Conservation (phyloP, 2,113 vertebrate genomes). For the Hippocampus abdominalis region DNA sequence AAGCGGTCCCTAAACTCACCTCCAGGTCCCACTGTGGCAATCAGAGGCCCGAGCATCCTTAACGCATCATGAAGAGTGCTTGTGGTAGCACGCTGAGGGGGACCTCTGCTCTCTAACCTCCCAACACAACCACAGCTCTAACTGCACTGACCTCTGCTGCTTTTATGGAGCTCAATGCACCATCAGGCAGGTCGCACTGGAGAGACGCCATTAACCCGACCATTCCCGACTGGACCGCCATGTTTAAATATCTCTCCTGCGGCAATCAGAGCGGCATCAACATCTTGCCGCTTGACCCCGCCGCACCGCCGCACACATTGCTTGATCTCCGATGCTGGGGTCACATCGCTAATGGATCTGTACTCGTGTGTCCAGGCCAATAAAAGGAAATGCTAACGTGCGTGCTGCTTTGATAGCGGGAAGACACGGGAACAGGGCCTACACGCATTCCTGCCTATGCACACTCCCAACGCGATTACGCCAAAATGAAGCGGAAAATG, state of each 20-base stretch:
- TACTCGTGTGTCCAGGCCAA: constrained; percentile 45
- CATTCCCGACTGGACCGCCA: constrained; percentile 32
- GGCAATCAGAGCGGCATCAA: constrained; percentile 60
- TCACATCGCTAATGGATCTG: constrained; percentile 71
- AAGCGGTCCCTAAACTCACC: constrained; percentile 72
- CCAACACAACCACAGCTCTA: constrained; percentile 69
- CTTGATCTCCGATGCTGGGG: constrained; percentile 57
- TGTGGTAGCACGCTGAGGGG: constrained; percentile 68
- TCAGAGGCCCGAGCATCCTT: constrained; percentile 67
- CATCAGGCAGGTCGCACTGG: constrained; percentile 50
- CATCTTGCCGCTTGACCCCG: constrained; percentile 60
- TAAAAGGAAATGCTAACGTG: constrained; percentile 62
- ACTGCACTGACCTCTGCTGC: constrained; percentile 67
- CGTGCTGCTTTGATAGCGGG: constrained; percentile 62
- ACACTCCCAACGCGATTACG: constrained; percentile 66
- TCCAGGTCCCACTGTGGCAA: constrained; percentile 75
- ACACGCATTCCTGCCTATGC: constrained; percentile 63
- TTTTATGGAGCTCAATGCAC: constrained; percentile 61
- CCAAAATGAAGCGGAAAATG: constrained; percentile 77
- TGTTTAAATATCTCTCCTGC: constrained; percentile 64
- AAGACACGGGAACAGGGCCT: constrained; percentile 55
- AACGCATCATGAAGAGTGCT: constrained; percentile 71
- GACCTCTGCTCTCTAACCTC: constrained; percentile 75
- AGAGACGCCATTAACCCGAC: constrained; percentile 70
- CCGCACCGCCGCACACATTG: constrained; percentile 38